These are phyloP conservation scores for Anas acuta DNA, from an alignment of 2,797 vertebrate genomes.

Conservation along the genomic window DNA sequence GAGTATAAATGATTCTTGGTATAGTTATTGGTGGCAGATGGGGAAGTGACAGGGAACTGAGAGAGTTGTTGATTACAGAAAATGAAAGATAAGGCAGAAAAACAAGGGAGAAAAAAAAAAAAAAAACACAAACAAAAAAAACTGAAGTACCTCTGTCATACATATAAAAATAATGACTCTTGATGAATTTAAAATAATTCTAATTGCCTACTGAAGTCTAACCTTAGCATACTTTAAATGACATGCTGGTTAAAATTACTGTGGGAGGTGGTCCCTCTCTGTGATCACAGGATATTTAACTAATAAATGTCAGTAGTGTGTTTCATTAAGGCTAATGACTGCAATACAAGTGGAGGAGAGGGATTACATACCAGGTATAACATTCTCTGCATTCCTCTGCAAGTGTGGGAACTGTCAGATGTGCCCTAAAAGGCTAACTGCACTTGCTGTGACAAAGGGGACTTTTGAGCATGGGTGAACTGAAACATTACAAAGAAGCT, in stretches of 20 bases:
- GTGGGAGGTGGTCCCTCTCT: background rate
- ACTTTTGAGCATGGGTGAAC: background rate
- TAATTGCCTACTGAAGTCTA: background rate
- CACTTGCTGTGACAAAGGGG: background rate
- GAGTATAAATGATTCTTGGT: background rate
- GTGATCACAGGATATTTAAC: background rate
- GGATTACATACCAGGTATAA: background rate
- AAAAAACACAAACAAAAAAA: background rate
- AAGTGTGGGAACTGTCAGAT: background rate
- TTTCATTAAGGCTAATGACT: background rate
- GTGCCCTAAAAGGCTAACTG: background rate
- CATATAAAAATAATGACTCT: background rate
- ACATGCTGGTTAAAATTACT: background rate
- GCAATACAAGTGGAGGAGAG: background rate
- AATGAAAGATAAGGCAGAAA: background rate
- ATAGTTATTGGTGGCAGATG: background rate
- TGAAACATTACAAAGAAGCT: background rate
- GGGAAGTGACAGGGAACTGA: background rate
- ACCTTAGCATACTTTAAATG: background rate
- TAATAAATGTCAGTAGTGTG: background rate
- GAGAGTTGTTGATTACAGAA: background rate
- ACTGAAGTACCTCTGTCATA: background rate
- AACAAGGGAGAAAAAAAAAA: background rate
- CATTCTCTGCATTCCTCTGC: background rate
- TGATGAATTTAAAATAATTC: background rate